A percentile compares a stretch with the other conserved stretches of the same genome.
Evolutionary conservation across 2,888 invertebrate species (phyloP).

Genomic region (Disparrhopalites patrizii): DNA sequence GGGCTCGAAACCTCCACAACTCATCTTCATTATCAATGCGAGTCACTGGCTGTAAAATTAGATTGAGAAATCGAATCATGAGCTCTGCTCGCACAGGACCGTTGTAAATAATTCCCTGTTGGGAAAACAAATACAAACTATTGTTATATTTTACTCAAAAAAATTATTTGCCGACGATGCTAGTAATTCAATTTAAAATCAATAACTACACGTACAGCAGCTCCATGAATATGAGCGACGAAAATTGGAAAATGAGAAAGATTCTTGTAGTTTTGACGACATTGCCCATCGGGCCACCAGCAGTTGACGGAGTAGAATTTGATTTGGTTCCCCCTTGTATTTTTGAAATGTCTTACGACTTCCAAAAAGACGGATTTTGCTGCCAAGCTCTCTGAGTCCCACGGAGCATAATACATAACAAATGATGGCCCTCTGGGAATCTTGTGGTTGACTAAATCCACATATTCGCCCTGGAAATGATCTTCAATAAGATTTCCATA

Average conservation of each 20-base stretch:
- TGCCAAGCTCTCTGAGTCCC: constrained; percentile 47
- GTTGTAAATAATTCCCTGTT: constrained; percentile 47
- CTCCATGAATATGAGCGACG: constrained; percentile 43
- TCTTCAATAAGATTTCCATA: constrained; percentile 37
- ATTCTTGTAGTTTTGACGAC: constrained; percentile 47
- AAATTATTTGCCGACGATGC: too few species aligned
- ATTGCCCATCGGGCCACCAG: constrained; percentile 47
- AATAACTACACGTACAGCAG: constrained; percentile 36
- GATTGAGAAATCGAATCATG: constrained; percentile 43
- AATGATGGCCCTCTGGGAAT: constrained; percentile 44
- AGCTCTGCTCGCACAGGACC: constrained; percentile 45
- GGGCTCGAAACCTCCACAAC: constrained; percentile 45
- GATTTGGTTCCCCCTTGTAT: constrained; percentile 32
- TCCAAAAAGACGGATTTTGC: constrained; percentile 38
- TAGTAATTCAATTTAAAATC: too few species aligned
- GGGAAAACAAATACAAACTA: too few species aligned
- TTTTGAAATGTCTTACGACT: constrained; percentile 42
- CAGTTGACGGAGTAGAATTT: constrained; percentile 47
- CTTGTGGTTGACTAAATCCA: constrained; percentile 41
- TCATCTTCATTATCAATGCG: constrained; percentile 47
- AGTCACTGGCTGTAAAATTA: constrained; percentile 40
- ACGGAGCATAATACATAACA: constrained; percentile 47
- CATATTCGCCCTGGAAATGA: constrained; percentile 45
- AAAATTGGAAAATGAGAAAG: constrained; percentile 47
- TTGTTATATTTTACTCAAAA: too few species aligned